Evolutionary conservation across 2,113 vertebrate genomes (phyloP), one percentile per base, ranked within the genome.

Genomic region (Solenodon paradoxus): DNA sequence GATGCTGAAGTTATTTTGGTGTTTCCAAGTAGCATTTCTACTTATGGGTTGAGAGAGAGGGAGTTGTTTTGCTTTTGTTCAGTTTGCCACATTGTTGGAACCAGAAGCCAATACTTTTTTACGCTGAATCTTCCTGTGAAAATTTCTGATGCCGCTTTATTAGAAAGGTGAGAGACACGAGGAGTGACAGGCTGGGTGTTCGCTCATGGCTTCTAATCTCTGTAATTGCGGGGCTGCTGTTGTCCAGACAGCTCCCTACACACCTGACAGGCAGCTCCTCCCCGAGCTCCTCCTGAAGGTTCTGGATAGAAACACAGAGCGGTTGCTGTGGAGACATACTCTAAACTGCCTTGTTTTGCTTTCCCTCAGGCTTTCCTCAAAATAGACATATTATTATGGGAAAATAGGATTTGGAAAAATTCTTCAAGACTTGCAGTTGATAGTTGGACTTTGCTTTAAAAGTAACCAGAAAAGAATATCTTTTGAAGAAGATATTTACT

Each of bases 281-380:
- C 79, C 17, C 0, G 2, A 17, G 71, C 72, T 72, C 42, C 81
- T 24, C 90, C 66, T 53, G 55, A n/a, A 84, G 24, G 69, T 42
- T 81, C 59, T 45, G n/a, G 7, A 20, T 22, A 75, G 78, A 61
- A 64, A n/a, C 75, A 9, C 61, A 74, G 55, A 83, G 74, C 86
- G 77, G 69, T 83, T 75, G 79, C 78, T 96, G 71, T 92, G 69
- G 94, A 92, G 87, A 81, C 83, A 72, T 57, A 86, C 40, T 89
- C 82, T 74, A 59, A 96, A 71, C 49, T 35, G 42, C 57, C 77
- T 94, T 38, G 7, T 95, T 94, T 95, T 96, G 93, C 83, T 97
- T 93, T 95, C 57, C 68, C 87, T 96, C 45, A 90, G 61, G 26
- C 78, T 92, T 92, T 95, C 87, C 77, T 88, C n/a, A 95, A 96